phyloP scores from a whole-genome alignment of 2,113 vertebrate species.

The Xenus cinereus region DNA sequence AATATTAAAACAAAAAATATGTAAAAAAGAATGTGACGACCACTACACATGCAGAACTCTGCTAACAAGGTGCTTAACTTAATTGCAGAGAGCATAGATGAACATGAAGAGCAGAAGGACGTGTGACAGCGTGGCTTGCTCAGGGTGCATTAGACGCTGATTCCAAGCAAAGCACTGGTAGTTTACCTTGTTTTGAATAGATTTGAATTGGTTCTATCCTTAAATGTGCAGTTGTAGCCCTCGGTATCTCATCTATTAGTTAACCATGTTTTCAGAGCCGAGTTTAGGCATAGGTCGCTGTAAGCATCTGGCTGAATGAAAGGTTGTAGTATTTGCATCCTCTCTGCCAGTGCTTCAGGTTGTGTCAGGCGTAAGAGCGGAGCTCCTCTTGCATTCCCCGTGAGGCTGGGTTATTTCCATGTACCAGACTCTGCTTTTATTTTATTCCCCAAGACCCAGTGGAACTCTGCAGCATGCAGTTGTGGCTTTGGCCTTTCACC shows the following conservation, averaged over 20 bases:
- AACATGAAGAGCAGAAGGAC: background rate
- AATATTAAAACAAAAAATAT: background rate
- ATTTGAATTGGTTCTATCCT: background rate
- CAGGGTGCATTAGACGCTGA: too few relatives aligned
- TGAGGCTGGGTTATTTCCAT: background rate
- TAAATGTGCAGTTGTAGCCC: background rate
- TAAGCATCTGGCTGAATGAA: background rate
- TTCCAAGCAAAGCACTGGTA: background rate
- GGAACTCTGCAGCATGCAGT: background rate
- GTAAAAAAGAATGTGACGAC: background rate
- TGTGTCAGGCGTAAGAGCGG: background rate
- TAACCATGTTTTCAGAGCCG: background rate
- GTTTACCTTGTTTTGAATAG: background rate
- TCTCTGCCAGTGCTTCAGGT: background rate
- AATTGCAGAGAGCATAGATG: background rate
- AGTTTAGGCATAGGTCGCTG: background rate
- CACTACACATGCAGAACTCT: background rate
- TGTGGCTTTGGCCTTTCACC: background rate
- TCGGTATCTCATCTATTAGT: background rate
- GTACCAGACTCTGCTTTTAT: background rate
- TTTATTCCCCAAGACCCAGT: background rate
- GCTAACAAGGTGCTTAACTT: background rate
- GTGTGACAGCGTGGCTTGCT: background rate
- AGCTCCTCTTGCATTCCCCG: background rate
- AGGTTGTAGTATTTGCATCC: background rate